These are phyloP conservation scores for Ceratosolen fusciceps DNA, from an alignment of 1,140 invertebrate species.

Conservation along the genomic window DNA sequence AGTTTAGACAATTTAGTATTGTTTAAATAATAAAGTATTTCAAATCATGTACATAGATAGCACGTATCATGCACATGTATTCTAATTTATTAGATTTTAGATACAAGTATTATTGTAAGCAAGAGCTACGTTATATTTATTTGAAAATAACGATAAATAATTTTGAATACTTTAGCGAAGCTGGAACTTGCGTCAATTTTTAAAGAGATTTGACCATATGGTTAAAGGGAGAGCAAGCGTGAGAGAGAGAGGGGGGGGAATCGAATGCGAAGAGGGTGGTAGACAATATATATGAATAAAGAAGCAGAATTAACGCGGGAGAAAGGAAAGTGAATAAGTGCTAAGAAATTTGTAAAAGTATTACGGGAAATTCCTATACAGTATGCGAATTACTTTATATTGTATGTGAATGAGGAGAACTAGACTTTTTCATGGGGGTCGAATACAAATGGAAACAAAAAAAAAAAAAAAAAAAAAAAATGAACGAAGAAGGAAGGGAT, in stretches of 20 bases:
- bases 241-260: slow-evolving; percentile 9
- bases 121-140: no score
- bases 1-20: no score
- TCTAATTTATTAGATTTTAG: no score
- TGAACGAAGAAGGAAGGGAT: slow-evolving; percentile 52
- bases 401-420: slow-evolving; percentile 17
- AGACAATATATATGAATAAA: no score
- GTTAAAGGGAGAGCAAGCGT: no score
- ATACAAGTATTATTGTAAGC: no score
- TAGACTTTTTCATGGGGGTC: background rate
- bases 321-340: background rate
- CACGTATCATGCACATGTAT: no score
- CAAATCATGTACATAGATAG: no score
- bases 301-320: background rate
- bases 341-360: background rate
- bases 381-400: slow-evolving; percentile 27
- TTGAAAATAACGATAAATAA: slow-evolving; percentile 5
- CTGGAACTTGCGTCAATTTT: no score
- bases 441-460: slow-evolving; percentile 16
- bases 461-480: slow-evolving; percentile 47
- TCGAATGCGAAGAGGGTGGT: background rate
- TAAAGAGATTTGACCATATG: no score
- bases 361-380: background rate
- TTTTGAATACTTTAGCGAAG: no score
- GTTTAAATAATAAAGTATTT: no score